These are phyloP conservation scores for Oscheius sp. DNA, from an alignment of 2,888 invertebrate species.

Conservation along the genomic window DNA sequence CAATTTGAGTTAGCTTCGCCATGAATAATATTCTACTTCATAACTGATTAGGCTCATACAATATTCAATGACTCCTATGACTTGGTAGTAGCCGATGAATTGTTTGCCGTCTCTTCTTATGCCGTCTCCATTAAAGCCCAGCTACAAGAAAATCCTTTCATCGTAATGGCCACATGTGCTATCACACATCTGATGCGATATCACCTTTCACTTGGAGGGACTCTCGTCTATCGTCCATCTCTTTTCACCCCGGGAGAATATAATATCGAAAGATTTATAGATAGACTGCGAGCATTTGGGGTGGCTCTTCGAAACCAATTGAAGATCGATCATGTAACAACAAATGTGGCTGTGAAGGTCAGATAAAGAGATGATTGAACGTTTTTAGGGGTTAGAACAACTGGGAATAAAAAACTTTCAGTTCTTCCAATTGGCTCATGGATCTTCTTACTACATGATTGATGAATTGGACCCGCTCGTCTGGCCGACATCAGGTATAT, in stretches of 20 bases:
- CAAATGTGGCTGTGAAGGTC: neutral
- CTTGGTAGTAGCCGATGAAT: conserved; percentile 44
- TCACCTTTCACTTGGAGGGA: conserved; percentile 15
- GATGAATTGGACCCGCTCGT: conserved; percentile 31
- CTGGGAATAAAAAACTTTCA: conserved; percentile 23
- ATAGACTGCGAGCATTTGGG: neutral
- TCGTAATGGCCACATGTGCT: conserved; percentile 15
- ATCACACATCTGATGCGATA: conserved; percentile 8
- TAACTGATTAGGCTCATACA: neutral
- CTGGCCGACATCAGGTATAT: conserved; percentile 32
- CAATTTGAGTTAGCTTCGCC: neutral
- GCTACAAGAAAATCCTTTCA: conserved; percentile 2
- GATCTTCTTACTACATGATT: conserved; percentile 25
- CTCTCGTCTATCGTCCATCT: neutral
- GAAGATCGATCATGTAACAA: neutral
- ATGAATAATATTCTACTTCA: neutral
- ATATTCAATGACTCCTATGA: conserved; percentile 46
- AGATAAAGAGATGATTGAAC: neutral
- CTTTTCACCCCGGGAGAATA: neutral
- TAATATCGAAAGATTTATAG: neutral
- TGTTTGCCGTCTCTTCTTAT: conserved; percentile 42
- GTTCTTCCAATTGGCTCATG: conserved; percentile 14
- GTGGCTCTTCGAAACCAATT: neutral
- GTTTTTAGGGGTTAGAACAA: neutral
- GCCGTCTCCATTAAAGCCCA: conserved; percentile 29